Conservation (phyloP, 2,888 invertebrate species). For the Noctua janthina region DNA sequence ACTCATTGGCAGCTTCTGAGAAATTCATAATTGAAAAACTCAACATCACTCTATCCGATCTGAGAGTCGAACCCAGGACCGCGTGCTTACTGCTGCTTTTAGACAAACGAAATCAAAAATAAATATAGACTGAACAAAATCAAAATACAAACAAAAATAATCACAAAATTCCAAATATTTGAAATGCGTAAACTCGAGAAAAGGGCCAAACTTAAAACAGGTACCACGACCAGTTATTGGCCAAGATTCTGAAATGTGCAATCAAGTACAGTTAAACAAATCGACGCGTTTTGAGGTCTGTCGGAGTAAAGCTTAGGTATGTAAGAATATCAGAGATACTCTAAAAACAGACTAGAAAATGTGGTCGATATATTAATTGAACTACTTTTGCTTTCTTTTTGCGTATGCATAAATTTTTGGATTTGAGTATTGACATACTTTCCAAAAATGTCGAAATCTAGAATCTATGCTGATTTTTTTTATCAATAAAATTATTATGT, state of each 20-base stretch:
- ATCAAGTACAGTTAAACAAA: conserved; percentile 66
- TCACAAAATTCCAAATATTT: conserved; percentile 32
- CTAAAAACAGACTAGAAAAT: conserved; percentile 11
- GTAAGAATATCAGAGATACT: conserved; percentile 9
- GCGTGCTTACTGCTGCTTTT: background rate
- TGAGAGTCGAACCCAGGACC: background rate
- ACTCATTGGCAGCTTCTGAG: background rate
- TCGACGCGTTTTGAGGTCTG: conserved; percentile 50
- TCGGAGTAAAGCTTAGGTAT: conserved; percentile 2
- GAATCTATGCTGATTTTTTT: conserved; percentile 6
- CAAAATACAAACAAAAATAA: background rate
- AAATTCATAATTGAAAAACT: background rate
- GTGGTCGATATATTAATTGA: conserved; percentile 5
- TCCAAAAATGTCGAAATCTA: conserved; percentile 10
- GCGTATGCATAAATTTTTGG: conserved; percentile 22
- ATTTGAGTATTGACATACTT: conserved; percentile 30
- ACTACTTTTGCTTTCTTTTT: conserved; percentile 45
- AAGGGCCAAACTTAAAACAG: conserved; percentile 59
- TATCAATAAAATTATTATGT: background rate
- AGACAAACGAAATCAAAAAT: background rate
- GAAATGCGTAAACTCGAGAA: conserved; percentile 31
- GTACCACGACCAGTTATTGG: conserved; percentile 54
- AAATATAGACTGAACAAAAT: background rate
- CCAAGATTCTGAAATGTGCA: conserved; percentile 41
- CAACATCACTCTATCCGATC: background rate